Evolutionary conservation across 2,888 invertebrate genomes (phyloP).

Genomic region (Meteorus colon): DNA sequence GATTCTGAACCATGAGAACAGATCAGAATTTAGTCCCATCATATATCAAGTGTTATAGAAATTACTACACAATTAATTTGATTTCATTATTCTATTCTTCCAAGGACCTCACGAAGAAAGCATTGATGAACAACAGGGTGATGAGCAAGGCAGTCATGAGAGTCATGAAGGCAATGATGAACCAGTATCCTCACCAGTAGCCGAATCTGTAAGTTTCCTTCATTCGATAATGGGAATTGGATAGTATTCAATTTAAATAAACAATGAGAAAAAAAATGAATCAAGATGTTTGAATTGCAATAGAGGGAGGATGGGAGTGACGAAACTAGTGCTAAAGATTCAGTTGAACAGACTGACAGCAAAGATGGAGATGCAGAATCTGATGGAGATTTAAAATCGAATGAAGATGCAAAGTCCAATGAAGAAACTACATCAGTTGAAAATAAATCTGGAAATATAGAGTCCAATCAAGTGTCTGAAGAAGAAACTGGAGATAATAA

Average conservation of each 20-base stretch:
- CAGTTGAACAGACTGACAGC: constrained; percentile 49
- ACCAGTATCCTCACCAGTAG: not conserved
- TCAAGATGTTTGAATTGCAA: not conserved
- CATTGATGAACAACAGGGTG: constrained; percentile 64
- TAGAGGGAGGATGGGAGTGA: constrained; percentile 73
- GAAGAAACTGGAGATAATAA: constrained; percentile 52
- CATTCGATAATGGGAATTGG: not conserved
- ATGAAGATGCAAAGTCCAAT: constrained; percentile 46
- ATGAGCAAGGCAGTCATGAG: constrained; percentile 65
- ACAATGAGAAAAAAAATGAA: not conserved
- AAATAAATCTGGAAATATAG: constrained; percentile 49
- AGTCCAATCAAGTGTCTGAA: constrained; percentile 46
- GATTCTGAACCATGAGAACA: no score
- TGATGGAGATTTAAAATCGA: no score
- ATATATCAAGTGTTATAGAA: no score
- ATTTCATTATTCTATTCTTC: not conserved
- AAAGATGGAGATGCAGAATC: constrained; percentile 70
- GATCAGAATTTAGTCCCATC: no score
- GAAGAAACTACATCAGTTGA: constrained; percentile 68
- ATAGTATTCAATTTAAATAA: not conserved
- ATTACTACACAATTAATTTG: no score
- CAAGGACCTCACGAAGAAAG: constrained; percentile 71
- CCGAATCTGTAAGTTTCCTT: constrained; percentile 5
- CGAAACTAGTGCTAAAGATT: constrained; percentile 48
- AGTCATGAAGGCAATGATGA: constrained; percentile 47